Percentiles rank a stretch among this genome's conserved stretches.
Conservation (phyloP, 2,888 invertebrate genomes). For the Hypercompe scribonia region DNA sequence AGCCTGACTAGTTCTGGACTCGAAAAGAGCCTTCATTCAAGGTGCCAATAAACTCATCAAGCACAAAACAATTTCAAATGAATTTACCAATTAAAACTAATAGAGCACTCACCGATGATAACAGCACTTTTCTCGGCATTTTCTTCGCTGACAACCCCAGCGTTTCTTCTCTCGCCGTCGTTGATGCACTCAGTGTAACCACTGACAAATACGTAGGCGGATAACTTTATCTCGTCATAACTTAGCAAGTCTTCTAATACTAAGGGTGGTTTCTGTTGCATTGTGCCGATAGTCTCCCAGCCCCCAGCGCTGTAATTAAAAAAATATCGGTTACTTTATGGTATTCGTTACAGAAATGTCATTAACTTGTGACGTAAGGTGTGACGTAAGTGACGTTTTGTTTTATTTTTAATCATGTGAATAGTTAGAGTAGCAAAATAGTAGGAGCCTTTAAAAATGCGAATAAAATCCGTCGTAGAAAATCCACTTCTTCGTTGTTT, state of each 20-base stretch:
- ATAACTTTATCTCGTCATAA: conserved; percentile 89
- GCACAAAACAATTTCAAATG: background rate
- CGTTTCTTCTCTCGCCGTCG: conserved; percentile 84
- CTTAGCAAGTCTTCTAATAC: conserved; percentile 85
- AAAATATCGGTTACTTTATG: background rate
- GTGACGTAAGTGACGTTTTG: background rate
- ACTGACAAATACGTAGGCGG: conserved; percentile 87
- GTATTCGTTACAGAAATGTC: background rate
- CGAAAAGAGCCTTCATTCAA: too few relatives aligned
- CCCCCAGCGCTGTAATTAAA: conserved; percentile 71
- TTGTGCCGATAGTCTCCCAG: conserved; percentile 88
- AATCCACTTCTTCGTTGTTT: too few relatives aligned
- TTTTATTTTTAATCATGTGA: background rate
- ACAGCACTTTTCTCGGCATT: conserved; percentile 75
- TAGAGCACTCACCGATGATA: conserved; percentile 71
- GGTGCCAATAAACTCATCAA: too few relatives aligned
- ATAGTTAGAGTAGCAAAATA: background rate
- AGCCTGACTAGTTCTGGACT: too few relatives aligned
- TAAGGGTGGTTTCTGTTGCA: conserved; percentile 83
- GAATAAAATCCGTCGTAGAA: too few relatives aligned
- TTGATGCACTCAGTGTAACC: conserved; percentile 88
- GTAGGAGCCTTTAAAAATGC: background rate
- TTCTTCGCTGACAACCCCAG: conserved; percentile 78
- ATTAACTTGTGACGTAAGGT: background rate
- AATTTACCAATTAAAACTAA: background rate